Base-by-base conservation (phyloP, 2,888 invertebrate species). In the Augochlorella aurata region DNA sequence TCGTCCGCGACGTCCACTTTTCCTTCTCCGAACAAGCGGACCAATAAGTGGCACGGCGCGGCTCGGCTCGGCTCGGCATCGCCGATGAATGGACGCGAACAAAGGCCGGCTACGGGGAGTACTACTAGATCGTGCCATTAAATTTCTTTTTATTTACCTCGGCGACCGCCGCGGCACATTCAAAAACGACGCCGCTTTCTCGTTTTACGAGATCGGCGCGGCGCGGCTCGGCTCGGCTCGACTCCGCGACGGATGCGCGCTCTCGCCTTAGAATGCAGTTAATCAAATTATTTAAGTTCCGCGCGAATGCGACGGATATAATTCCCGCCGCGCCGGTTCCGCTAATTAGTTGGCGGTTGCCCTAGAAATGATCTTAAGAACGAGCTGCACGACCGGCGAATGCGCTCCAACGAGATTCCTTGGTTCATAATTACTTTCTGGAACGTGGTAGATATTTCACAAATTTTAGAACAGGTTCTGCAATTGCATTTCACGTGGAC, bases 1-100 rank as follows among this genome's bases (percentile, higher is more conserved):
- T 83, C 85, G 74, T 77, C 79, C 58, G 58, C 58, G 79, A 82
- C 79, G 80, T 85, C 82, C 80, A 87, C 86, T 86, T 88, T 87
- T 88, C 86, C 81, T 78, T 78, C 76, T 66, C 79, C 79, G 77
- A 82, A 78, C 74, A 75, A 75, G 29, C 63, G 73, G 16, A 72
- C 77, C 70, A 69, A 70, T 76, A 84, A 84, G 87, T 85, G 47
- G 85, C 85, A 85, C 87, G 70, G 63, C 67, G 38, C 38, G 5
- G n/a, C n/a, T n/a, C 29, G 2, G 38, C 38, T 38, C 38, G 47
- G 83, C 85, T 84, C 87, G 70, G 66, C 67, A 50, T 45, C 74
- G 47, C n/a, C 79, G 75, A 87, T 83, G 77, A 87, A 85, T 86
- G 84, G 45, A 76, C 47, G 61, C 49, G 54, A 86, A 75, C 77